Evolutionary conservation across 2,888 invertebrate species (phyloP).

Genomic region (Lepetodrilus schrolli): DNA sequence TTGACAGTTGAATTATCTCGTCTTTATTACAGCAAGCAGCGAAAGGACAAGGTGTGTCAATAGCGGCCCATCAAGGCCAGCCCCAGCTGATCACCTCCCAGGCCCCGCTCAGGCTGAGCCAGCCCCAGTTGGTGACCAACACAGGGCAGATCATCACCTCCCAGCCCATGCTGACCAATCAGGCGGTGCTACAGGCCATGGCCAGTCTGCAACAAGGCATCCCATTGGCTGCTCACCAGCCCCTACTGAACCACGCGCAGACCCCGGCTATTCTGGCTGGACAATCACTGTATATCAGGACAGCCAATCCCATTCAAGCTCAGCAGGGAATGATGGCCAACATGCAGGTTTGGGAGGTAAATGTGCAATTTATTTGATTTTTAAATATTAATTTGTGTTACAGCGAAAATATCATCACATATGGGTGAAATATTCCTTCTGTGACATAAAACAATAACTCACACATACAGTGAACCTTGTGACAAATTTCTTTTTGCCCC

Average conservation of each 20-base stretch:
- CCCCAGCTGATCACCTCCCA: constrained; percentile 60
- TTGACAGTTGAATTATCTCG: no score
- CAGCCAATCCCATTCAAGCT: constrained; percentile 59
- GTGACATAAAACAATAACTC: no score
- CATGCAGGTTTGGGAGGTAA: constrained; percentile 44
- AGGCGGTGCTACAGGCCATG: constrained; percentile 68
- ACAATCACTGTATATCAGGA: constrained; percentile 69
- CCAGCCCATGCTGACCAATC: constrained; percentile 66
- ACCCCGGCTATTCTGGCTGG: constrained; percentile 61
- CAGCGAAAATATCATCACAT: no score
- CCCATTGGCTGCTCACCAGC: constrained; percentile 61
- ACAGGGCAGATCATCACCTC: constrained; percentile 66
- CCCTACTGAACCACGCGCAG: constrained; percentile 61
- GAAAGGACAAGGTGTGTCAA: constrained; percentile 56
- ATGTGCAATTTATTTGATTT: no score
- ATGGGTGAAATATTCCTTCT: no score
- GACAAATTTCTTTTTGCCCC: background rate
- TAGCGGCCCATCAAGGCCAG: constrained; percentile 52
- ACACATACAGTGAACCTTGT: no score
- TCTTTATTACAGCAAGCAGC: constrained; percentile 42
- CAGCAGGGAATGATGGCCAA: constrained; percentile 48
- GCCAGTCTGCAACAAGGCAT: constrained; percentile 61
- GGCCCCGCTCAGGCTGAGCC: constrained; percentile 57
- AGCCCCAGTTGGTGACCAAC: constrained; percentile 65
- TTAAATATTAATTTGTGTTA: no score